Evolutionary conservation across 2,888 invertebrate genomes (phyloP).

Genomic region (Hirtodrosophila histrioides): DNA sequence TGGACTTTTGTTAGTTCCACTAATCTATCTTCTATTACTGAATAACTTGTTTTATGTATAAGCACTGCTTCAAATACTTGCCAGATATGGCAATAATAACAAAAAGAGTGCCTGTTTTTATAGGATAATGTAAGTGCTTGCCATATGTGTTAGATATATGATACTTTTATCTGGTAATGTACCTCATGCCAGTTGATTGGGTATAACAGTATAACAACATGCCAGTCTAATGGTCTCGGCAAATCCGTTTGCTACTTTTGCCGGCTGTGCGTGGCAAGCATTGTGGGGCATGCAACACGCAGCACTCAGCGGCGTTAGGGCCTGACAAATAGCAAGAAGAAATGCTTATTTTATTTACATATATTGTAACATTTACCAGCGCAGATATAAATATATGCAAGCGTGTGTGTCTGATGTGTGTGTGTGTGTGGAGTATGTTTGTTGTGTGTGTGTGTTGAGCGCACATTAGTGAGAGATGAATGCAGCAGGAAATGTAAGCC

Average conservation of each 20-base stretch:
- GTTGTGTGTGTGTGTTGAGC: constrained; percentile 33
- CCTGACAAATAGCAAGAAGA: constrained; percentile 61
- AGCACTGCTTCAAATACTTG: no score
- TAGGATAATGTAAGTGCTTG: background rate
- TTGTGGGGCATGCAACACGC: constrained; percentile 47
- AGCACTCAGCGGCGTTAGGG: constrained; percentile 36
- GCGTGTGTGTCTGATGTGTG: constrained; percentile 6
- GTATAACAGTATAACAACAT: constrained; percentile 7
- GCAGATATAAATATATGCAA: constrained; percentile 33
- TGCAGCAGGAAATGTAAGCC: constrained; percentile 63
- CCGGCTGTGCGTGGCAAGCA: constrained; percentile 34
- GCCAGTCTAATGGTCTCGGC: constrained; percentile 32
- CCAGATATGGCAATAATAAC: no score
- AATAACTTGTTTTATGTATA: no score
- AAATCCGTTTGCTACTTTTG: constrained; percentile 22
- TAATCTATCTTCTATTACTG: no score
- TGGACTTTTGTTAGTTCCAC: no score
- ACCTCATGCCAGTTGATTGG: constrained; percentile 4
- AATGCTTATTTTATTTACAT: constrained; percentile 76
- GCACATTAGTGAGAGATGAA: constrained; percentile 55
- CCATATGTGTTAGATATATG: background rate
- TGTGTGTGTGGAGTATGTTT: constrained; percentile 8
- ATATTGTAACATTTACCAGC: constrained; percentile 64
- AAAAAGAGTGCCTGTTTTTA: no score
- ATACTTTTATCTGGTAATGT: background rate